phyloP scores from a whole-genome alignment of 2,888 invertebrate species.

The Plebejus anna region DNA sequence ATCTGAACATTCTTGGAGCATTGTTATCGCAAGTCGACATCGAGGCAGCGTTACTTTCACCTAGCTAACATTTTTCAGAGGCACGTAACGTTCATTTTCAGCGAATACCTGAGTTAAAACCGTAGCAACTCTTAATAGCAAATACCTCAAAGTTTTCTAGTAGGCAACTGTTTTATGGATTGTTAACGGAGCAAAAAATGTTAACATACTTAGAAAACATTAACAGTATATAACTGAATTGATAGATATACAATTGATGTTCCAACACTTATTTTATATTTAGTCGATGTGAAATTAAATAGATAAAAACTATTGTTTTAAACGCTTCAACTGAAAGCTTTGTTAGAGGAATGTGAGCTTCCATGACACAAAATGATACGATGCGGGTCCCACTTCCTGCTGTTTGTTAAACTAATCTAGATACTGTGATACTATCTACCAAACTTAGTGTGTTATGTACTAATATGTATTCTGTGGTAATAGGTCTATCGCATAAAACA shows the following conservation, averaged over 20 bases:
- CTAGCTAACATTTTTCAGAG: slow-evolving; percentile 44
- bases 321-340: background rate
- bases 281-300: background rate
- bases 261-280: background rate
- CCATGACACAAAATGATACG: background rate
- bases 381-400: slow-evolving; percentile 16
- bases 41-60: slow-evolving; percentile 48
- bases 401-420: slow-evolving; percentile 1
- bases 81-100: slow-evolving; percentile 37
- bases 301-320: background rate
- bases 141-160: slow-evolving; percentile 26
- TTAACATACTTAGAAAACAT: background rate
- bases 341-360: background rate
- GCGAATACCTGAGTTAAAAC: slow-evolving; percentile 38
- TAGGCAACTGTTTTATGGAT: background rate
- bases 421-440: background rate
- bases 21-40: slow-evolving; percentile 37
- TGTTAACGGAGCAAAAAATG: background rate
- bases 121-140: slow-evolving; percentile 36
- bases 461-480: no score
- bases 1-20: slow-evolving; percentile 46
- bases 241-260: background rate
- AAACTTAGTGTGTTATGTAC: background rate
- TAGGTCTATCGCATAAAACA: background rate
- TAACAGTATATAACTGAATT: background rate